Conservation (phyloP, 2,888 invertebrate species). For the Phania funesta region DNA sequence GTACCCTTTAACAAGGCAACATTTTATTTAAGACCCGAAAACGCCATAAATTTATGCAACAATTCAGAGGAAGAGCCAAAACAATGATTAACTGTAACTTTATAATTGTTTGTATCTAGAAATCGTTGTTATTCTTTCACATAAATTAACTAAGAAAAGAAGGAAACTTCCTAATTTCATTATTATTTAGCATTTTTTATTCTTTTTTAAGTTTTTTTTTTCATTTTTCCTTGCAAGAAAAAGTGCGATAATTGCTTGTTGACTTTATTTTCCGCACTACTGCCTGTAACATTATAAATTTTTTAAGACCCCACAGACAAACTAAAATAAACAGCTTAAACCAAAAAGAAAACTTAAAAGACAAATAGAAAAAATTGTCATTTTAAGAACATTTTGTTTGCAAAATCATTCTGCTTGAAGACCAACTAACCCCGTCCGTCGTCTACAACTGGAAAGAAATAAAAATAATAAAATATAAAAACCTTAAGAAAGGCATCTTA, state of each 20-base stretch:
- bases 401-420: not conserved
- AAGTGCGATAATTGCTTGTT: conserved; percentile 71
- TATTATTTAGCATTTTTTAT: not conserved
- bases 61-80: too few species aligned
- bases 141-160: not conserved
- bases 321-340: conserved; percentile 21
- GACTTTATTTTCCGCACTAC: conserved; percentile 69
- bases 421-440: not conserved
- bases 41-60: too few species aligned
- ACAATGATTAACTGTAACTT: too few species aligned
- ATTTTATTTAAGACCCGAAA: too few species aligned
- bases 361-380: not conserved
- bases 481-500: conserved; percentile 34
- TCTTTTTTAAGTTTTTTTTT: not conserved
- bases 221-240: conserved; percentile 19
- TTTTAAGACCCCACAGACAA: conserved; percentile 22
- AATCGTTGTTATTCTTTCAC: too few species aligned
- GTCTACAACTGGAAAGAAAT: not conserved
- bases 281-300: conserved; percentile 56
- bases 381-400: conserved; percentile 21
- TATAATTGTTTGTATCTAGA: not conserved
- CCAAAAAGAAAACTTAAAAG: not conserved
- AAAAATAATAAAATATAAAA: conserved; percentile 6
- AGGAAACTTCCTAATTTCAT: not conserved
- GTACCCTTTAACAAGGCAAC: too few species aligned